Conservation (phyloP, 2,797 vertebrate genomes). For the Leucoraja ocellata region DNA sequence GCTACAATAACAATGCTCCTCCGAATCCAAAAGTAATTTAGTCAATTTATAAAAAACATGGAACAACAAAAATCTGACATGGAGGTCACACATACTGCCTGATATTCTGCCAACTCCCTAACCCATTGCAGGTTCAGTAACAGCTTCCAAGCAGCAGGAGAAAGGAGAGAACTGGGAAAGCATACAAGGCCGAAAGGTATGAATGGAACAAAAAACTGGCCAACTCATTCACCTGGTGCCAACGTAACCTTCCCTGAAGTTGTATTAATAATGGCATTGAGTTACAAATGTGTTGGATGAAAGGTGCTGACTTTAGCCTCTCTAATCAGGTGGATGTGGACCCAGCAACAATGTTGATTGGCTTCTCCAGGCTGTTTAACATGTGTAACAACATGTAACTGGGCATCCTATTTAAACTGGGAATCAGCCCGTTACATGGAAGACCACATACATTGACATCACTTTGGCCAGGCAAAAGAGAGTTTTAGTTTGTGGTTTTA, state of each 20-base stretch:
- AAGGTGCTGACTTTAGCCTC: background rate
- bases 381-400: background rate
- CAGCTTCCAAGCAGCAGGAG: background rate
- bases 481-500: too few relatives aligned
- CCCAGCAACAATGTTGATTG: background rate
- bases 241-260: background rate
- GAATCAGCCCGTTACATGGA: background rate
- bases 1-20: background rate
- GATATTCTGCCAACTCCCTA: background rate
- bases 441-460: too few relatives aligned
- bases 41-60: background rate
- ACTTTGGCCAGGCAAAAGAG: too few relatives aligned
- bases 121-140: background rate
- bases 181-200: background rate
- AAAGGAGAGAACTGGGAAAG: background rate
- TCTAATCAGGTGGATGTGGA: background rate
- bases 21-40: background rate
- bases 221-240: background rate
- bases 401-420: background rate
- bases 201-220: background rate
- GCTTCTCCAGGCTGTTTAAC: background rate
- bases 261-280: background rate
- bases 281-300: background rate
- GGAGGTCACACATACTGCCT: background rate
- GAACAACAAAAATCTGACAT: background rate